phyloP scores from a whole-genome alignment of 2,113 vertebrate genomes.

The Arenaria interpres region DNA sequence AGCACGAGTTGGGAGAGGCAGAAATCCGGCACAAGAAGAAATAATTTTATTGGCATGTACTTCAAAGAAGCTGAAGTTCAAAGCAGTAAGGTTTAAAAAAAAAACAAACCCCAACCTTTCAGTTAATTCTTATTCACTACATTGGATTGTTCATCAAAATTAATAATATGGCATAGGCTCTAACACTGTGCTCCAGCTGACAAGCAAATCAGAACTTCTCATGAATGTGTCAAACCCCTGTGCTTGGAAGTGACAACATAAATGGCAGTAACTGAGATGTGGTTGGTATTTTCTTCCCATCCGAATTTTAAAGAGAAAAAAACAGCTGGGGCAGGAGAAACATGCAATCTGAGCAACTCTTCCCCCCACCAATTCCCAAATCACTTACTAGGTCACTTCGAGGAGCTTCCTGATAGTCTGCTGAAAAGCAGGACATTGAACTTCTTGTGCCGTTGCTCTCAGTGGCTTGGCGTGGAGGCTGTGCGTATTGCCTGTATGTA shows the following conservation, averaged over 20 bases:
- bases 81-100: background rate
- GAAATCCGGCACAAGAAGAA: conserved; percentile 36
- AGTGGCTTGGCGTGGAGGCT: conserved; percentile 72
- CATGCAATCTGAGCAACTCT: fast-evolving
- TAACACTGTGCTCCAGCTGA: background rate
- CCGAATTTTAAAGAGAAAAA: background rate
- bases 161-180: background rate
- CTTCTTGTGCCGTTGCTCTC: conserved; percentile 67
- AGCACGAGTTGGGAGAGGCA: background rate
- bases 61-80: conserved; percentile 29
- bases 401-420: conserved; percentile 86
- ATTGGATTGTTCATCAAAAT: background rate
- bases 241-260: background rate
- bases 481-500: conserved; percentile 92
- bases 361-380: fast-evolving
- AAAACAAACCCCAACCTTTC: background rate
- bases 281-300: background rate
- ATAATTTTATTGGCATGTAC: conserved; percentile 40
- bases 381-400: conserved; percentile 87
- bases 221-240: background rate
- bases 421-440: conserved; percentile 76
- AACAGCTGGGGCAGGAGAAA: background rate
- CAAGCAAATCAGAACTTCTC: background rate
- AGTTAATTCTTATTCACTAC: background rate
- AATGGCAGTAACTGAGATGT: background rate